Percentiles rank a stretch among this genome's conserved stretches.
Conservation (phyloP, 1,140 invertebrate genomes). For the Trachelipus rathkii region DNA sequence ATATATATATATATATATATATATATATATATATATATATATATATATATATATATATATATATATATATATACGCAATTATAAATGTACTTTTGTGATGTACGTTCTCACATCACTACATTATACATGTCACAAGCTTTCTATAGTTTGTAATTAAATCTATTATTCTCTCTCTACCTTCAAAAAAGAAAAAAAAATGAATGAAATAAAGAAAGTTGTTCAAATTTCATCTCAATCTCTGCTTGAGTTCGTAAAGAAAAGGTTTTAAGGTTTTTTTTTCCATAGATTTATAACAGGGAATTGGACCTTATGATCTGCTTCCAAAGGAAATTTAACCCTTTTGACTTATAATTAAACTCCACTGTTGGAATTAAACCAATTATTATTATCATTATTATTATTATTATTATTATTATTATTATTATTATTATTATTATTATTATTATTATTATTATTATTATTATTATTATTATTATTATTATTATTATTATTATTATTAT, state of each 20-base stretch:
- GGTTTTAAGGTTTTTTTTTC: neutral
- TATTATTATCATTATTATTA: neutral
- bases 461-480: no score
- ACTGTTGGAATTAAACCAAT: no score
- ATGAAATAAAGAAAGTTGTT: neutral
- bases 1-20: slow-evolving; percentile 15
- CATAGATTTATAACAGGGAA: no score
- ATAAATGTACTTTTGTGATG: no score
- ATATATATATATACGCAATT: neutral
- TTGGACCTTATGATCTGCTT: no score
- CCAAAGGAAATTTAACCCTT: no score
- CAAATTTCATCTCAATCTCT: neutral
- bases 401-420: neutral
- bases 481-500: no score
- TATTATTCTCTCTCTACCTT: neutral
- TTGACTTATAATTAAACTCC: no score
- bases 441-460: no score
- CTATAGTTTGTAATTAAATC: no score
- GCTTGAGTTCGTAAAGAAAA: neutral
- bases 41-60: slow-evolving; percentile 15
- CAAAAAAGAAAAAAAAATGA: neutral
- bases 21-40: slow-evolving; percentile 15
- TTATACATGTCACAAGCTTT: no score
- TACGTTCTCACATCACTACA: no score
- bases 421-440: neutral